Percentiles rank a stretch among this genome's conserved stretches.
Conservation (phyloP, 2,888 invertebrate genomes). For the Drosophila peninsularis region DNA sequence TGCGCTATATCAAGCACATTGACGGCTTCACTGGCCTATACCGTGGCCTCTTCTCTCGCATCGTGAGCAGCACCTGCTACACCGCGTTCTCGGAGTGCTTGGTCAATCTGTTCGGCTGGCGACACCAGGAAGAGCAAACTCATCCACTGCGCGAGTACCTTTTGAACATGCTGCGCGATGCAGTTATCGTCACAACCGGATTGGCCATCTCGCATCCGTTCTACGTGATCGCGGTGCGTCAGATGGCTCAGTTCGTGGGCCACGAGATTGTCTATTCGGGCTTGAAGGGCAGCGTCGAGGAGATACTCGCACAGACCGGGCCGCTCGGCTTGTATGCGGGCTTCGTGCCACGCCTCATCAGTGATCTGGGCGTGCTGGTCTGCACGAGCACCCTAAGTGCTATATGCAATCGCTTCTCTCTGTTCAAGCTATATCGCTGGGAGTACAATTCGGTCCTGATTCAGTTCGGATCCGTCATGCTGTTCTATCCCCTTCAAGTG, state of each 20-base stretch:
- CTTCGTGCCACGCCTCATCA: slow-evolving; percentile 50
- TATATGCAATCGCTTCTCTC: slow-evolving; percentile 17
- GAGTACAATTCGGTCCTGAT: slow-evolving; percentile 41
- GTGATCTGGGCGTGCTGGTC: slow-evolving; percentile 44
- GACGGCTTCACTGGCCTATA: slow-evolving; percentile 57
- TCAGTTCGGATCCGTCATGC: slow-evolving; percentile 37
- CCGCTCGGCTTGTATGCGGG: slow-evolving; percentile 50
- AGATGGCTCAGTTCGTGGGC: slow-evolving; percentile 66
- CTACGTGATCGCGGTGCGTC: slow-evolving; percentile 58
- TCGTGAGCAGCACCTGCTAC: slow-evolving; percentile 15
- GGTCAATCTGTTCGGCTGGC: slow-evolving; percentile 3
- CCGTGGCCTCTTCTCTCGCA: slow-evolving; percentile 46
- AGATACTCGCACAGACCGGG: slow-evolving; percentile 22
- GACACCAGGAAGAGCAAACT: not conserved
- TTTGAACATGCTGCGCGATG: slow-evolving; percentile 34
- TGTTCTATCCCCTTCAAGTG: slow-evolving; percentile 57
- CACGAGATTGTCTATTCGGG: slow-evolving; percentile 35
- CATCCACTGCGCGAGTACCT: slow-evolving; percentile 7
- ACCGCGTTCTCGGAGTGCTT: slow-evolving; percentile 25
- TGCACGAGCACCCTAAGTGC: slow-evolving; percentile 31
- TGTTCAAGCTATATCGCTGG: not conserved
- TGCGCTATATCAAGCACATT: slow-evolving; percentile 36
- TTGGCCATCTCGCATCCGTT: slow-evolving; percentile 59
- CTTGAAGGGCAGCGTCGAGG: slow-evolving; percentile 19
- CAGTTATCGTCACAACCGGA: slow-evolving; percentile 36